These are phyloP conservation scores for Conops quadrifasciatus DNA, from an alignment of 2,888 invertebrate genomes.

Conservation along the genomic window DNA sequence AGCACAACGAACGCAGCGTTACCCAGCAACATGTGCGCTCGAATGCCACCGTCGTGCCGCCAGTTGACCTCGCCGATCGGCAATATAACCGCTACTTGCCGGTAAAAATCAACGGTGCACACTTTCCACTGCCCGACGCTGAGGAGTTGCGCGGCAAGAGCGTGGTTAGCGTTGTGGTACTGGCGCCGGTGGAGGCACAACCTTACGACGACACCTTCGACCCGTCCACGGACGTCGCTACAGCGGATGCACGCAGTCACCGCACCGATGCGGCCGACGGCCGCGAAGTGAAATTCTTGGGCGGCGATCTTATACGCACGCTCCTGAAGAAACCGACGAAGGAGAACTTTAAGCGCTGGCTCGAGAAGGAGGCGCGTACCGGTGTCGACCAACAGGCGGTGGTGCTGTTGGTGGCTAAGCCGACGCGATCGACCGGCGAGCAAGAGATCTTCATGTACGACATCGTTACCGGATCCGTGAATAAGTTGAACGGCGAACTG, in stretches of 20 bases:
- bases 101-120: constrained; percentile 83
- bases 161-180: constrained; percentile 85
- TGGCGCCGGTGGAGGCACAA: constrained; percentile 82
- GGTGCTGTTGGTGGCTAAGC: constrained; percentile 77
- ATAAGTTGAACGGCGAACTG: constrained; percentile 80
- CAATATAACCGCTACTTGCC: constrained; percentile 86
- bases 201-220: constrained; percentile 43
- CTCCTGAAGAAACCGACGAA: constrained; percentile 78
- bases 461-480: constrained; percentile 76
- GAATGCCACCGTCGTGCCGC: constrained; percentile 77
- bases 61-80: constrained; percentile 75
- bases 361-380: constrained; percentile 79
- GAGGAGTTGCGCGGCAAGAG: constrained; percentile 78
- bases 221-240: not conserved
- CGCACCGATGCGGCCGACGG: constrained; percentile 69
- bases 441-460: constrained; percentile 91
- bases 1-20: constrained; percentile 77
- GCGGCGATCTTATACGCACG: constrained; percentile 79
- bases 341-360: constrained; percentile 82
- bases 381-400: constrained; percentile 81
- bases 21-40: constrained; percentile 76
- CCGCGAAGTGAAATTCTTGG: constrained; percentile 77
- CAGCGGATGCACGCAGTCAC: constrained; percentile 63
- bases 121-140: constrained; percentile 84
- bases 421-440: constrained; percentile 59